phyloP scores from a whole-genome alignment of 2,888 invertebrate genomes.

The Scelioninae gen. 1 region DNA sequence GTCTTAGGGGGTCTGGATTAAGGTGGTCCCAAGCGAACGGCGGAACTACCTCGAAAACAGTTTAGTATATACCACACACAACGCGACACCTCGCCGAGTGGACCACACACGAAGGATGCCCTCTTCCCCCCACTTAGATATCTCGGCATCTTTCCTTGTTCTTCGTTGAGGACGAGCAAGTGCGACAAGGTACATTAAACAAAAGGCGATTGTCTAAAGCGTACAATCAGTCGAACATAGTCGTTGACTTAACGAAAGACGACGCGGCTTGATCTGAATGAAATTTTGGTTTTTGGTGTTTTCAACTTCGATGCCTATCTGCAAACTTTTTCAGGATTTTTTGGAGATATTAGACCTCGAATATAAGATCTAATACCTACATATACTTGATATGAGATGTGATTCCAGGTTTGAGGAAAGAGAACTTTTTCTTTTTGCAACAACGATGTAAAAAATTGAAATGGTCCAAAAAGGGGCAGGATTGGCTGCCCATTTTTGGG shows the following conservation, averaged over 20 bases:
- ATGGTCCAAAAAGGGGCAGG: too few species aligned
- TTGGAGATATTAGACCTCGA: too few species aligned
- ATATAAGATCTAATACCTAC: too few species aligned
- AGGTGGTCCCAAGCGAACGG: constrained; percentile 74
- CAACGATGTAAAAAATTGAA: too few species aligned
- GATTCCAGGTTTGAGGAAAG: too few species aligned
- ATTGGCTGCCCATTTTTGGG: too few species aligned
- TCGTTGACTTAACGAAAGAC: constrained; percentile 41
- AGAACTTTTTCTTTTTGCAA: too few species aligned
- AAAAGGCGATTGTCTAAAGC: constrained; percentile 55
- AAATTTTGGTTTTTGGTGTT: constrained; percentile 25
- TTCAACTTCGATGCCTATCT: constrained; percentile 17
- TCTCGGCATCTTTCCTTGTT: constrained; percentile 63
- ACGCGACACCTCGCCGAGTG: constrained; percentile 82
- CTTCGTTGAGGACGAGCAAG: constrained; percentile 37
- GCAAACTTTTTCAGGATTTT: too few species aligned
- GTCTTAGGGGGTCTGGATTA: constrained; percentile 64
- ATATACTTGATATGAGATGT: too few species aligned
- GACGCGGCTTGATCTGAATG: constrained; percentile 28
- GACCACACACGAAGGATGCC: constrained; percentile 84
- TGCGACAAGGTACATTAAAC: constrained; percentile 44
- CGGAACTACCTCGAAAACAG: constrained; percentile 77
- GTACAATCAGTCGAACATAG: constrained; percentile 51
- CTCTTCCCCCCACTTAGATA: constrained; percentile 64
- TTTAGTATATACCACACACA: constrained; percentile 83